Evolutionary conservation across 1,140 invertebrate species (phyloP), one percentile per base, ranked within the genome.

Genomic region (Megathymus violae): DNA sequence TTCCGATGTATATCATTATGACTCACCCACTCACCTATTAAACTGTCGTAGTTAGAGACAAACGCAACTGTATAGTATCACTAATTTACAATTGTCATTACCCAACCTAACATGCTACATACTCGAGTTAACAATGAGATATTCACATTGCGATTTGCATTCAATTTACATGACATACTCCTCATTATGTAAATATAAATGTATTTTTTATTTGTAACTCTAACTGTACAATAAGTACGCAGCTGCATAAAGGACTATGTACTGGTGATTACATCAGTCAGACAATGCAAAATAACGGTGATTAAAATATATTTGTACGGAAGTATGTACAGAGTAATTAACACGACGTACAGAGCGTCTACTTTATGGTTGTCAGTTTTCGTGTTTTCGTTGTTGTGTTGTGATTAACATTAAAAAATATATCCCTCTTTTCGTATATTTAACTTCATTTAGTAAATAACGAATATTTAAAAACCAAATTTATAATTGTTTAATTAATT

Each of bases 91-190:
- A 48, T 31, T 14, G 36, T 25, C 17, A 41, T 41, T 54, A 54
- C 17, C 38, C 36, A 41, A 54, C 51, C 36, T 4, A 36, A 17
- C 51, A 22, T 22, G 41, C 51, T 41, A 54, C 38, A 54, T 54
- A 54, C 50, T 41, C 19, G 17, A 54, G 11, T 54, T 19, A 3
- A 52, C 50, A 54, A 54, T 54, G 51, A 54, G 51, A 54, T 54
- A 41, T 54, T 54, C 51, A 54, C 51, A 54, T 54, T 51, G 36
- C 36, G 36, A 54, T 54, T 54, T 22, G 51, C 51, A 54, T 54
- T 54, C 38, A 54, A 54, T 54, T 54, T 54, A 36, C 51, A 54
- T 41, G 19, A 54, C 38, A 6, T 41, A 41, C 38, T 25, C n/a
- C 19, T 41, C 38, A 40, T 54, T 54, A 54, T 43, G 38, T 17